These are phyloP conservation scores for Acanthacorydalis orientalis DNA, from an alignment of 2,888 invertebrate genomes.

Conservation along the genomic window DNA sequence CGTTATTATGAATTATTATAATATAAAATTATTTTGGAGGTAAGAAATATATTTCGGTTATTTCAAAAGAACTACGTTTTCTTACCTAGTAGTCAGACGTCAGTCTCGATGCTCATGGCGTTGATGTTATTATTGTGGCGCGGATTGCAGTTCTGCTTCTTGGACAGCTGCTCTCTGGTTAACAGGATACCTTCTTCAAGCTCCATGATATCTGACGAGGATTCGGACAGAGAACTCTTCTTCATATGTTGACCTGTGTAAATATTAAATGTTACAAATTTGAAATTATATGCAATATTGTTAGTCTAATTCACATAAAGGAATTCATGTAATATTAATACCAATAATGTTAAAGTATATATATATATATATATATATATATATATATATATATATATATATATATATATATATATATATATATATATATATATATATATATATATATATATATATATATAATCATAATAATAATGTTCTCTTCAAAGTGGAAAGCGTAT, in stretches of 20 bases:
- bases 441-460: too few species aligned
- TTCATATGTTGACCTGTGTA: conserved; percentile 71
- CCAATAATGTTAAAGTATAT: too few species aligned
- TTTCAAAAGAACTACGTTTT: too few species aligned
- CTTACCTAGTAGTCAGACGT: conserved; percentile 88
- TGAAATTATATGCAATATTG: neutral
- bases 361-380: too few species aligned
- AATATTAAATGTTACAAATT: conserved; percentile 2
- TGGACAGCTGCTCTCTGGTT: conserved; percentile 39
- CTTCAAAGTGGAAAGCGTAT: too few species aligned
- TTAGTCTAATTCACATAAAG: neutral
- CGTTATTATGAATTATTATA: too few species aligned
- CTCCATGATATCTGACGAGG: conserved; percentile 84
- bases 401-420: too few species aligned
- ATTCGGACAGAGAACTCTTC: conserved; percentile 76
- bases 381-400: too few species aligned
- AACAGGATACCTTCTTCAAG: conserved; percentile 72
- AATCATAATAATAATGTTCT: too few species aligned
- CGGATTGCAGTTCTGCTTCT: conserved; percentile 56
- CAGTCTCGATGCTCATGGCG: conserved; percentile 82
- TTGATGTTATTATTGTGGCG: conserved; percentile 63
- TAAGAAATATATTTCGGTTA: too few species aligned
- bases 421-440: too few species aligned
- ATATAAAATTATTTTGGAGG: too few species aligned
- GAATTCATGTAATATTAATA: neutral